Conservation (phyloP, 2,113 vertebrate genomes). For the Myotis lucifugus region DNA sequence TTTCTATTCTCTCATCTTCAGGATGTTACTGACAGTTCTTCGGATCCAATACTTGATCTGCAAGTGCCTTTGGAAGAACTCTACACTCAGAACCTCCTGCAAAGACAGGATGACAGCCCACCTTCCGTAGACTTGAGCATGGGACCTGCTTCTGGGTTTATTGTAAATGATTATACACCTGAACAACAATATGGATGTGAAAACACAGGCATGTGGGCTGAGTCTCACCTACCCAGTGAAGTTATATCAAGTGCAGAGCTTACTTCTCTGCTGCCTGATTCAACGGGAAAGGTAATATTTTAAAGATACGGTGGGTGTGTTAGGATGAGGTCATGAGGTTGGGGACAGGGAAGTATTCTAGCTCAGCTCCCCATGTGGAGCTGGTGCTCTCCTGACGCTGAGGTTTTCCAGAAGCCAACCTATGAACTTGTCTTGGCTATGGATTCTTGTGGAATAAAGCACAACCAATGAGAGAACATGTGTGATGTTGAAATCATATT, state of each 20-base stretch:
- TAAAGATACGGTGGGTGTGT: not conserved
- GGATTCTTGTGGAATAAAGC: conserved; percentile 42
- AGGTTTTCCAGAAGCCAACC: conserved; percentile 31
- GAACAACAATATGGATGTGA: conserved; percentile 76
- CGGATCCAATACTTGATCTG: conserved; percentile 70
- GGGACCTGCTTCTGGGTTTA: conserved; percentile 58
- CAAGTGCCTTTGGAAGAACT: conserved; percentile 75
- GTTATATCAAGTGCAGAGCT: conserved; percentile 43
- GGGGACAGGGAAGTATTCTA: no score
- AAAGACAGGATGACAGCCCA: conserved; percentile 64
- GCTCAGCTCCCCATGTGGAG: not conserved
- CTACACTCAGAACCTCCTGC: conserved; percentile 74
- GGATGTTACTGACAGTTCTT: conserved; percentile 83
- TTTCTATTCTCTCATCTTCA: conserved; percentile 79
- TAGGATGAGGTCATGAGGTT: not conserved
- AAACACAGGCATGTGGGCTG: conserved; percentile 61
- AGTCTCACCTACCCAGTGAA: conserved; percentile 67
- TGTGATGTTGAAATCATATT: conserved; percentile 50
- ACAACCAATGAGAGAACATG: not conserved
- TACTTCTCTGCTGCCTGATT: conserved; percentile 57
- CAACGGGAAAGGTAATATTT: conserved; percentile 72
- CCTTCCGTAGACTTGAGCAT: conserved; percentile 9
- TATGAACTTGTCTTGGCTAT: conserved; percentile 49
- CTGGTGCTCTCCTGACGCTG: not conserved
- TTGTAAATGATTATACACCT: conserved; percentile 62